These are phyloP conservation scores for Lates japonicus DNA, from an alignment of 2,797 vertebrate genomes.

Conservation along the genomic window DNA sequence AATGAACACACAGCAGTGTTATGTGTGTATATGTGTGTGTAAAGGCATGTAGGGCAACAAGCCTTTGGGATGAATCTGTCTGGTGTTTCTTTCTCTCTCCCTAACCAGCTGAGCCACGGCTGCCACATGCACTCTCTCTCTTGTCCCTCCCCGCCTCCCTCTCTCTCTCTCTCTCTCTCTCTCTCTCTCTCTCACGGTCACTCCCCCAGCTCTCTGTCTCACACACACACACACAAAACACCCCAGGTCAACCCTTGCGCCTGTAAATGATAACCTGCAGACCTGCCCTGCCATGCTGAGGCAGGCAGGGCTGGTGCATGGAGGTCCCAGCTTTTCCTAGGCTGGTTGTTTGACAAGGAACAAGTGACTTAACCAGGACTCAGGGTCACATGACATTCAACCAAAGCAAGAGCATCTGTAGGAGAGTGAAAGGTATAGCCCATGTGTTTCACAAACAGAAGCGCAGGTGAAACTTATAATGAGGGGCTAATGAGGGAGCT, in stretches of 20 bases:
- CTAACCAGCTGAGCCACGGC: constrained; percentile 79
- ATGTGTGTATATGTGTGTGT: constrained; percentile 45
- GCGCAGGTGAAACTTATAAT: too few relatives aligned
- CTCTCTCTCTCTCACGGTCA: background rate
- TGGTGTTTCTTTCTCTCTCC: constrained; percentile 73
- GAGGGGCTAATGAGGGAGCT: too few relatives aligned
- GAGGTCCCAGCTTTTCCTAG: constrained; percentile 35
- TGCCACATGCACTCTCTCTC: constrained; percentile 71
- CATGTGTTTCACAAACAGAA: too few relatives aligned
- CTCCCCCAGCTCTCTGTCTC: constrained; percentile 29
- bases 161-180: constrained; percentile 1
- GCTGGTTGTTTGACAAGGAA: constrained; percentile 31
- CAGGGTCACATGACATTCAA: constrained; percentile 29
- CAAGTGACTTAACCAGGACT: constrained; percentile 12
- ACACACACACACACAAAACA: constrained; percentile 43
- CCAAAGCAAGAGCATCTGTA: background rate
- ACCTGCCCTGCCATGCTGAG: constrained; percentile 58
- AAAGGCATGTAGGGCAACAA: constrained; percentile 76
- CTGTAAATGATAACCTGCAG: constrained; percentile 77
- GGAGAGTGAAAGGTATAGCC: too few relatives aligned
- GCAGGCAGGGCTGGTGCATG: constrained; percentile 20
- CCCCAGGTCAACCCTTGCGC: constrained; percentile 72
- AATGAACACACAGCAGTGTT: constrained; percentile 59
- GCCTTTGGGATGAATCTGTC: constrained; percentile 83
- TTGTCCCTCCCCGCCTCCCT: constrained; percentile 32